Evolutionary conservation across 2,888 invertebrate species (phyloP).

Genomic region (Syrista parreyssii): DNA sequence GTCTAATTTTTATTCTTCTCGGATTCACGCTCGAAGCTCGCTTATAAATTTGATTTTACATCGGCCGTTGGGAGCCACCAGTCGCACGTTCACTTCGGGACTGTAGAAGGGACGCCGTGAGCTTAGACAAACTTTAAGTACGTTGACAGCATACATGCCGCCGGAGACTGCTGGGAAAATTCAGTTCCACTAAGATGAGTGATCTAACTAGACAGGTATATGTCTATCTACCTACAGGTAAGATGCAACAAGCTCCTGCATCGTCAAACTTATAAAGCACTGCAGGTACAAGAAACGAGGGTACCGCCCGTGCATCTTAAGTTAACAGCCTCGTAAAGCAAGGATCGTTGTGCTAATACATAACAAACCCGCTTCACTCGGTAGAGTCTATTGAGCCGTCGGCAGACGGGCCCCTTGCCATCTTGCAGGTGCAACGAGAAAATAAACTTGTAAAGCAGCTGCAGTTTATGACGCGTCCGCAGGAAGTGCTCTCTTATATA

Average conservation of each 20-base stretch:
- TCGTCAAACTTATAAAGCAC: neutral
- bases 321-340: conserved; percentile 41
- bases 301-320: conserved; percentile 34
- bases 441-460: conserved; percentile 27
- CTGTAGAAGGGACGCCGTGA: neutral
- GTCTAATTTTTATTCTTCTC: neutral
- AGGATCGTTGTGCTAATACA: conserved; percentile 30
- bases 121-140: neutral
- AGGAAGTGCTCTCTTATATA: conserved; percentile 14
- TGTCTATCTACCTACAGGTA: neutral
- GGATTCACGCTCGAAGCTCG: neutral
- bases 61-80: neutral
- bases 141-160: neutral
- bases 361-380: conserved; percentile 5
- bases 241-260: neutral
- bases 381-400: conserved; percentile 1
- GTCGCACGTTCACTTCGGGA: neutral
- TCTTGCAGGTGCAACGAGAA: conserved; percentile 13
- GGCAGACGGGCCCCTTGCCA: conserved; percentile 8
- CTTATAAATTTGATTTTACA: neutral
- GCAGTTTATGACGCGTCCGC: conserved; percentile 24
- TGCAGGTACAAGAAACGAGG: neutral
- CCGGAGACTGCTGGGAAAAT: neutral
- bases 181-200: neutral
- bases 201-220: neutral